Conservation (phyloP, 2,888 invertebrate species). For the Deilephila elpenor region DNA sequence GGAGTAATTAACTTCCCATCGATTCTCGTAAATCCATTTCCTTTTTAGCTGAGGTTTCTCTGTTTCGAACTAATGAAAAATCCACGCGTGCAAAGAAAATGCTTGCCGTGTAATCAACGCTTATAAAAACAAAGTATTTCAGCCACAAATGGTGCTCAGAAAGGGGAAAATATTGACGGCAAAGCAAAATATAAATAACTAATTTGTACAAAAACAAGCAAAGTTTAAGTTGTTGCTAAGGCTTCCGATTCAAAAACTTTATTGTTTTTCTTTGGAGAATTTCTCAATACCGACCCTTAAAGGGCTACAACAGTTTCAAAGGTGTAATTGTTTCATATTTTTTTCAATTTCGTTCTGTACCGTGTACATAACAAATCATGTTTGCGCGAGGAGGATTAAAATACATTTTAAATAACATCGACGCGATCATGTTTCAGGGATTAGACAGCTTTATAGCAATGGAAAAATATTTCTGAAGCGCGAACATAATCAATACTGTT, state of each 20-base stretch:
- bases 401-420: conserved; percentile 25
- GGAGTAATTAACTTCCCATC: conserved; percentile 52
- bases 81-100: conserved; percentile 12
- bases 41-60: conserved; percentile 45
- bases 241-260: conserved; percentile 24
- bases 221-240: conserved; percentile 24
- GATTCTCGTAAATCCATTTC: conserved; percentile 46
- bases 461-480: conserved; percentile 8
- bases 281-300: conserved; percentile 14
- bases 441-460: conserved; percentile 17
- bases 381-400: conserved; percentile 22
- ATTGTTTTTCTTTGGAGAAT: conserved; percentile 15
- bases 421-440: conserved; percentile 25
- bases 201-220: conserved; percentile 13
- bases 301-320: conserved; percentile 11
- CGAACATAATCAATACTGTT: conserved; percentile 13
- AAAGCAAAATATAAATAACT: conserved; percentile 19
- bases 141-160: not conserved
- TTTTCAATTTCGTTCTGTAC: conserved; percentile 19
- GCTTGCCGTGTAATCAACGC: conserved; percentile 19
- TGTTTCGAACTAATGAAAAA: conserved; percentile 24
- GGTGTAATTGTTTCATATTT: conserved; percentile 11
- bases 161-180: conserved; percentile 12
- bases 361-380: conserved; percentile 21
- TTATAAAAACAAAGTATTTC: conserved; percentile 18